These are phyloP conservation scores for Phalloptychus januarius DNA, from an alignment of 2,797 vertebrate species.

Conservation along the genomic window DNA sequence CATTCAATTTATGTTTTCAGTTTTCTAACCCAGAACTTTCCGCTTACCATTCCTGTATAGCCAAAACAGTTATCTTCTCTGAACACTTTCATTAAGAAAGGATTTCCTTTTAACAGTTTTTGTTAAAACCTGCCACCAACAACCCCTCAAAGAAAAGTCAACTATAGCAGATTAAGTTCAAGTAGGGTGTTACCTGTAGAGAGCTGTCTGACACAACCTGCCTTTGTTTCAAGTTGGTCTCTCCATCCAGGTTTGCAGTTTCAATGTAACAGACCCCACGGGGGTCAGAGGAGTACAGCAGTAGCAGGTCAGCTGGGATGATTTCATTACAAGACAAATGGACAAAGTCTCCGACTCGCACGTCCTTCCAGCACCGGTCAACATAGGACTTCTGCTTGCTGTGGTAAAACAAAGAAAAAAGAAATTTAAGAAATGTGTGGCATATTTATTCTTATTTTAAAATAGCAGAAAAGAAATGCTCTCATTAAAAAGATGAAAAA, in stretches of 20 bases:
- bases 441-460: not conserved
- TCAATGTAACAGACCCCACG: conserved; percentile 93
- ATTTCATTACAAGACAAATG: conserved; percentile 92
- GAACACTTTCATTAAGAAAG: not conserved
- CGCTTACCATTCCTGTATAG: not conserved
- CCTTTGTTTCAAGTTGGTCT: conserved; percentile 94
- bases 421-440: not conserved
- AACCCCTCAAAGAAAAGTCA: not conserved
- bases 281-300: conserved; percentile 90
- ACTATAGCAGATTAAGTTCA: not conserved
- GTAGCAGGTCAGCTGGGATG: conserved; percentile 92
- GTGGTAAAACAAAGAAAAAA: conserved; percentile 17
- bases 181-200: conserved; percentile 38
- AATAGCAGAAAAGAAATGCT: not conserved
- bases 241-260: conserved; percentile 93
- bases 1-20: not conserved
- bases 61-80: not conserved
- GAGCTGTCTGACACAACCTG: conserved; percentile 87
- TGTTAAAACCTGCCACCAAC: not conserved
- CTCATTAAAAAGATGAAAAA: not conserved
- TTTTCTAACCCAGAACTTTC: not conserved
- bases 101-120: not conserved
- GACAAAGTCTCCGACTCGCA: conserved; percentile 91
- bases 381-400: conserved; percentile 86
- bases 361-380: conserved; percentile 87